Base-by-base conservation (phyloP, 2,888 invertebrate genomes). In the Polymixis flavicincta region DNA sequence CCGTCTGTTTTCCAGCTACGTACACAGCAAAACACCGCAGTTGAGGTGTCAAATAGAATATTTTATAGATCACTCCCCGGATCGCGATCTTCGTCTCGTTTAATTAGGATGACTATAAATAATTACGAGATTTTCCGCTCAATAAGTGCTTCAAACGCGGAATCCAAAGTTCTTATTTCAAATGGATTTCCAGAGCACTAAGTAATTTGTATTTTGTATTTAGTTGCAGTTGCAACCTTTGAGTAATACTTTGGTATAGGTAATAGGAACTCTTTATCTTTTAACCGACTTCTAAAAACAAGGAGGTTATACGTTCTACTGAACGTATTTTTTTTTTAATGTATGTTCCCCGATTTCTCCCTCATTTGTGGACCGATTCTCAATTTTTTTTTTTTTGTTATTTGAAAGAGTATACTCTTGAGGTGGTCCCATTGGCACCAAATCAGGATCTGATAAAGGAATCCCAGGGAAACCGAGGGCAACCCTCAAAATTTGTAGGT, bases 11-110 rank as follows among this genome's bases (percentile, higher is more conserved):
- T 86, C 83, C 88, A 83, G 71, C 73, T 77, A 77, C 74, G 73
- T 82, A 76, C 76, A 72, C 76, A 74, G 74, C 65, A 60, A 77
- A 85, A 82, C 74, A 77, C 60, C 63, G 79, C 71, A 37, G 25
- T 54, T 69, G 59, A 73, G 59, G 78, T 77, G 78, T 78, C 88
- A 88, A 88, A 89, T 85, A 57, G 85, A 88, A 86, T 89, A 80
- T 79, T 82, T 86, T 75, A 86, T 74, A 76, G 85, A 76, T 63
- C 57, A 70, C 60, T 60, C 71, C 66, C 55, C 57, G 45, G 48
- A 42, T 61, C 45, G 17, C 50, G 63, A 70, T 59, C 60, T 64
- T 59, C 19, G 19, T 55, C 32, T 64, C 32, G 66, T 60, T 78
- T 61, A 61, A 32, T 84, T 71, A 25, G 5, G 61, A 78, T 68